Evolutionary conservation across 2,113 vertebrate species (phyloP).

Genomic region (Scomber scombrus): DNA sequence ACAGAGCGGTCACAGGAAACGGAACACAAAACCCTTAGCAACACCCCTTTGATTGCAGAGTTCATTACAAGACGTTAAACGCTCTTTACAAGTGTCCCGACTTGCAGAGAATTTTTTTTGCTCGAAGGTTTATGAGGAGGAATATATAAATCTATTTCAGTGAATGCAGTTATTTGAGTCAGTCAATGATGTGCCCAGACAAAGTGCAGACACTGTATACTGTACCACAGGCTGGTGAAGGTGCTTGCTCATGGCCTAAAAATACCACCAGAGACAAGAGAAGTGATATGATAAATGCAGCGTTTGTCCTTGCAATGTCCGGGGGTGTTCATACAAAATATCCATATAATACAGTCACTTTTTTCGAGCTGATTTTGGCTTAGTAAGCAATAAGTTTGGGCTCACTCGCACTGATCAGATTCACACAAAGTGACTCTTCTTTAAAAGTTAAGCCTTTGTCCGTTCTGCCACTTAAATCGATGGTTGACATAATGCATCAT

Average conservation of each 20-base stretch:
- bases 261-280: constrained; percentile 58
- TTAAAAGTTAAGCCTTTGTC: background rate
- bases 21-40: constrained; percentile 7
- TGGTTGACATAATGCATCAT: background rate
- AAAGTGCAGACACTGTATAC: constrained; percentile 67
- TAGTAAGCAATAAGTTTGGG: background rate
- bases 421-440: background rate
- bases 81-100: constrained; percentile 1
- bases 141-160: constrained; percentile 52
- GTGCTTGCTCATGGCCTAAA: constrained; percentile 68
- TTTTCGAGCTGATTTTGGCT: background rate
- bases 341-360: constrained; percentile 8
- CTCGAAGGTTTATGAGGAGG: constrained; percentile 17
- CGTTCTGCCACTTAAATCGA: background rate
- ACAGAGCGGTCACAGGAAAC: constrained; percentile 27
- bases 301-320: constrained; percentile 69
- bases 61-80: constrained; percentile 11
- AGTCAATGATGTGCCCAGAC: constrained; percentile 59
- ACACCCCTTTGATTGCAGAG: background rate
- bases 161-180: constrained; percentile 30
- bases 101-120: constrained; percentile 25
- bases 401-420: background rate
- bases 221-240: constrained; percentile 53
- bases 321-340: constrained; percentile 35
- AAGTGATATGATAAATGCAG: constrained; percentile 66